These are phyloP conservation scores for Orthonevra nobilis DNA, from an alignment of 2,888 invertebrate genomes.

Conservation along the genomic window DNA sequence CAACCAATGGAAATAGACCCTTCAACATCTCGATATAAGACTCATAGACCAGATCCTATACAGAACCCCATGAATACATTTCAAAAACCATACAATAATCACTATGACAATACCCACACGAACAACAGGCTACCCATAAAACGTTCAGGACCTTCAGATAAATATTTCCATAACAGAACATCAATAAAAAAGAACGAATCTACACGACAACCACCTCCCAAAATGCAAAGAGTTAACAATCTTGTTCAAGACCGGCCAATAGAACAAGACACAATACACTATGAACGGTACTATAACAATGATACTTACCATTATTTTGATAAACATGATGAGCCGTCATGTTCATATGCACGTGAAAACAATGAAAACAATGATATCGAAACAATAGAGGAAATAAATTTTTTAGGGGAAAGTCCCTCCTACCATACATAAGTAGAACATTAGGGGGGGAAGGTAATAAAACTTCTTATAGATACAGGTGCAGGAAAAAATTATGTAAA, in stretches of 20 bases:
- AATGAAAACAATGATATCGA: too few species aligned
- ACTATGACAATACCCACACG: neutral
- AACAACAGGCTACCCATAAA: neutral
- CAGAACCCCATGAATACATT: neutral
- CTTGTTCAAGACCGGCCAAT: neutral
- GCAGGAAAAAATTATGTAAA: too few species aligned
- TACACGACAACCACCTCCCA: neutral
- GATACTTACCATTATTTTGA: too few species aligned
- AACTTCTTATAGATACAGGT: too few species aligned
- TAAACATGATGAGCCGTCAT: too few species aligned
- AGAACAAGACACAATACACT: too few species aligned
- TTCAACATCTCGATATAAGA: neutral
- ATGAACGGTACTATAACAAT: too few species aligned
- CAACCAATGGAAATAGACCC: conserved; percentile 7
- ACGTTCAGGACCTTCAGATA: conserved; percentile 8
- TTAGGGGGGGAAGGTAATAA: too few species aligned
- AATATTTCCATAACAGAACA: conserved; percentile 3
- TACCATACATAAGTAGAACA: too few species aligned
- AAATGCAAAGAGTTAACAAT: conserved; percentile 13
- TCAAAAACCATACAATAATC: neutral
- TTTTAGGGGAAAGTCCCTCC: too few species aligned
- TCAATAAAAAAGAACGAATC: conserved; percentile 8
- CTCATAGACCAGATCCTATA: neutral
- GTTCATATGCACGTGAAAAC: too few species aligned
- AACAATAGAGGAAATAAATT: too few species aligned